These are phyloP conservation scores for Euglossa dilemma DNA, from an alignment of 1,140 invertebrate species.

Conservation along the genomic window DNA sequence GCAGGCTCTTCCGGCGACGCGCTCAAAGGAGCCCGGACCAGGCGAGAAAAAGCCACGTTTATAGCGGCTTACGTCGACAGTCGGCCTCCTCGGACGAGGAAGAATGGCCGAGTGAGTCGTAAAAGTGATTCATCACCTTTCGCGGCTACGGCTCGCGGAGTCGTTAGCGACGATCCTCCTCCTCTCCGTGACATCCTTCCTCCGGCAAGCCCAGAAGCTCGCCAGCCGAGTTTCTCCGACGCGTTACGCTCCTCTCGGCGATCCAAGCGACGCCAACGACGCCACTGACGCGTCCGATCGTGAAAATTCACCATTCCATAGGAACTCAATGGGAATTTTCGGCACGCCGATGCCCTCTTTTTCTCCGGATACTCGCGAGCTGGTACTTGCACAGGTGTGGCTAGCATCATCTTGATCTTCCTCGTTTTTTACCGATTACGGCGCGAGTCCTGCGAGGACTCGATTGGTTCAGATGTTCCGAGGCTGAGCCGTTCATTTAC, in stretches of 20 bases:
- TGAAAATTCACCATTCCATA: not conserved
- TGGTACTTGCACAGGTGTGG: too few relatives aligned
- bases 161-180: slow-evolving; percentile 63
- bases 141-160: slow-evolving; percentile 48
- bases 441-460: too few relatives aligned
- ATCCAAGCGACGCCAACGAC: not conserved
- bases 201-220: slow-evolving; percentile 54
- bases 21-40: slow-evolving; percentile 11
- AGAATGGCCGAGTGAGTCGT: slow-evolving; percentile 53
- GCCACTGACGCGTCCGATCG: not conserved
- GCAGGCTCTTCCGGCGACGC: slow-evolving; percentile 50
- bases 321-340: too few relatives aligned
- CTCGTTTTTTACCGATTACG: too few relatives aligned
- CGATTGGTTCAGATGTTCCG: too few relatives aligned
- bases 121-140: slow-evolving; percentile 65
- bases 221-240: slow-evolving; percentile 8
- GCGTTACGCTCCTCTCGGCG: not conserved
- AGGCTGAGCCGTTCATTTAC: too few relatives aligned
- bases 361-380: too few relatives aligned
- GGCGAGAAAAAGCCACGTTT: slow-evolving; percentile 48
- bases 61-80: slow-evolving; percentile 51
- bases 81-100: slow-evolving; percentile 27
- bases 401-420: too few relatives aligned
- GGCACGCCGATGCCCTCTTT: too few relatives aligned
- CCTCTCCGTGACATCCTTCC: slow-evolving; percentile 48